These are phyloP conservation scores for Labia minor DNA, from an alignment of 2,888 invertebrate genomes.

Conservation along the genomic window DNA sequence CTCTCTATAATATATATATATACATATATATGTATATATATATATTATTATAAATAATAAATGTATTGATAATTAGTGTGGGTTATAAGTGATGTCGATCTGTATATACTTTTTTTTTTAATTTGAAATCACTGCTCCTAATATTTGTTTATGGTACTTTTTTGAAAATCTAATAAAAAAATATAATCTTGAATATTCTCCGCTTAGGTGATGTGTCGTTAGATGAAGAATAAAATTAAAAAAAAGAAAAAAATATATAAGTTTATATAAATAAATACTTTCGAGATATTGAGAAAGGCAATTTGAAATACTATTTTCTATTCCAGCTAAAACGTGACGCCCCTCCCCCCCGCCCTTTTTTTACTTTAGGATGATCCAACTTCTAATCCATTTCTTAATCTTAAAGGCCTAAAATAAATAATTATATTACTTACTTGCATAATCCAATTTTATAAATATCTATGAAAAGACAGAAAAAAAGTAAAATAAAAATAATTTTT, in stretches of 20 bases:
- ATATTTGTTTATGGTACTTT: not conserved
- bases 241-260: no score
- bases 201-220: not conserved
- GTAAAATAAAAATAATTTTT: no score
- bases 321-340: not conserved
- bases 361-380: not conserved
- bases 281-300: no score
- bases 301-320: not conserved
- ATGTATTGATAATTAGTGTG: not conserved
- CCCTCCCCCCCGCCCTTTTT: not conserved
- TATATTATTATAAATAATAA: not conserved
- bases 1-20: no score
- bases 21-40: no score
- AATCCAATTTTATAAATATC: no score
- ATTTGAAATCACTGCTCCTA: slow-evolving; percentile 4
- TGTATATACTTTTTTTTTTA: not conserved
- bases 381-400: not conserved
- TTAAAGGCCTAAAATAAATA: not conserved
- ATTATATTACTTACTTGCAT: no score
- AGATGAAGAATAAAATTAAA: no score
- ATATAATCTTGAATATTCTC: not conserved
- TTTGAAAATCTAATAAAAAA: not conserved
- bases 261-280: no score
- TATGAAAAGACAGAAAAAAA: no score
- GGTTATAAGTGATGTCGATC: slow-evolving; percentile 1